Conservation (phyloP, 2,888 invertebrate genomes). For the Drosophila diplacantha region DNA sequence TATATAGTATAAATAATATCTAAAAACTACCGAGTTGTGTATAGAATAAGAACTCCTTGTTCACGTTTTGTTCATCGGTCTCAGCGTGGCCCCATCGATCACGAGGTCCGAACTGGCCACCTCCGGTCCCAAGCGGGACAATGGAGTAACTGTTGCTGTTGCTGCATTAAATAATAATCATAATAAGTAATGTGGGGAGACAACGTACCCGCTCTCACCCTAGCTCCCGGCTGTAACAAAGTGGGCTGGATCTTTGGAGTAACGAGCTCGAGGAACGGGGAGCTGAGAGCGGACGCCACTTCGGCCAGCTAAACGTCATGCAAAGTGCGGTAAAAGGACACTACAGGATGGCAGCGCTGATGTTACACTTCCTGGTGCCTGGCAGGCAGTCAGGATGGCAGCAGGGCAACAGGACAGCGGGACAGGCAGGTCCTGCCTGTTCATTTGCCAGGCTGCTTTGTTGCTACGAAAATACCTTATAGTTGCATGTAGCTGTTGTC, state of each 20-base stretch:
- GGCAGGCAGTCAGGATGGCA: slow-evolving; percentile 30
- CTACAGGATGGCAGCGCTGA: slow-evolving; percentile 71
- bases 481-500: slow-evolving; percentile 53
- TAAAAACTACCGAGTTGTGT: neutral
- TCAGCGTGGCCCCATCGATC: neutral
- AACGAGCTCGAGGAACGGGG: neutral
- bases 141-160: slow-evolving; percentile 59
- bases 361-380: slow-evolving; percentile 65
- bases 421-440: slow-evolving; percentile 48
- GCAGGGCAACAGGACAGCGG: slow-evolving; percentile 24
- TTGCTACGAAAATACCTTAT: slow-evolving; percentile 58
- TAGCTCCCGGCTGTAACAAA: slow-evolving; percentile 21
- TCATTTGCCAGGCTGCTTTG: slow-evolving; percentile 65
- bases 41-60: neutral
- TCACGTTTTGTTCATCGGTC: neutral
- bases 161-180: slow-evolving; percentile 71
- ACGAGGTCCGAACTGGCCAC: slow-evolving; percentile 28
- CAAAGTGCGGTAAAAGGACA: slow-evolving; percentile 70
- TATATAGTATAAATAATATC: too few relatives aligned
- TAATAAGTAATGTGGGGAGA: slow-evolving; percentile 68
- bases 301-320: slow-evolving; percentile 64
- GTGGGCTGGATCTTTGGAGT: slow-evolving; percentile 9
- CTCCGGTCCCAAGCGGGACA: slow-evolving; percentile 37
- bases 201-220: slow-evolving; percentile 34
- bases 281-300: slow-evolving; percentile 36